Evolutionary conservation across 2,113 vertebrate species (phyloP), one percentile per base, ranked within the genome.

Genomic region (Cyanistes caeruleus): DNA sequence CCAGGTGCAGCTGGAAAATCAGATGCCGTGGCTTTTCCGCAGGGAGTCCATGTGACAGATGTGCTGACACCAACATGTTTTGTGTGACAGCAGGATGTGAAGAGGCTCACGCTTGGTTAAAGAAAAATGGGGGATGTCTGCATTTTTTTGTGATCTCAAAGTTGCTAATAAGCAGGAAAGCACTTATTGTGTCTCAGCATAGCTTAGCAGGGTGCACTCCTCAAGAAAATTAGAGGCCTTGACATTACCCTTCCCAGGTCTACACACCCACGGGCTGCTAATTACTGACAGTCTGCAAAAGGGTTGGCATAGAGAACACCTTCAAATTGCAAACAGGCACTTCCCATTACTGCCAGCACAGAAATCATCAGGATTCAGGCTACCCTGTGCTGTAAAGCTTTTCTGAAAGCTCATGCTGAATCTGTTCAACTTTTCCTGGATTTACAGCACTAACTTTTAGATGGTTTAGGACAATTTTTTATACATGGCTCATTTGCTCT

Each of bases 1-100:
- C 16, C 63, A 19, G 37, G 12, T 10, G 30, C 35, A 21, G 24
- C 37, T 52, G 49, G 39, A 73, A 86, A 87, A 65, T 48, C 58
- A 52, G 53, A 65, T 22, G 9, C 25, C 0, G 0, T 59, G 2
- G 1, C 31, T 69, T 73, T 65, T 82, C 41, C 0, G 0, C 35
- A 12, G 12, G 62, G 75, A 76, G 39, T 46, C 35, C 24, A 7
- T 2, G 55, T 20, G 48, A 22, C 22, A 13, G 31, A 65, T 21
- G 37, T 75, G 51, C 43, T 58, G 46, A 74, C 2, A 5, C 43
- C 37, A 18, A n/a, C 2, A 3, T 3, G 21, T 49, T 86, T 44
- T 44, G 24, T 49, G 56, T 58, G 59, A 70, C 46, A 65, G 39
- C 79, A 70, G 8, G 43, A 55, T 35, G 19, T 23, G 37, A 81